Evolutionary conservation across 2,888 invertebrate genomes (phyloP).

Genomic region (Teleogryllus oceanicus): DNA sequence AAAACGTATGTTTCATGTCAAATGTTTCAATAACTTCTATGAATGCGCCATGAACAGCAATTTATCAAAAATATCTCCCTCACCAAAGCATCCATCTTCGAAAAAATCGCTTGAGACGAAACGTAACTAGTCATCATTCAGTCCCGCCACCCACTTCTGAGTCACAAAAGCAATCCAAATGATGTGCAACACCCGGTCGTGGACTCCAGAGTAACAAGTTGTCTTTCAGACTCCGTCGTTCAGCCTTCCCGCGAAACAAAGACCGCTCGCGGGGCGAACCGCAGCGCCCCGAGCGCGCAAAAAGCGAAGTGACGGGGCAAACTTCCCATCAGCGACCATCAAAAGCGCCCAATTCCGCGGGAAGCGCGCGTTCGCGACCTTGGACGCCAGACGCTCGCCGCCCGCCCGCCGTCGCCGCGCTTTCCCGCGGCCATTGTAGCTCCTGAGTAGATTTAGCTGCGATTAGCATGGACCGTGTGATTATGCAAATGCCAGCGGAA

Average conservation of each 20-base stretch:
- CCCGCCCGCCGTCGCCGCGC: neutral
- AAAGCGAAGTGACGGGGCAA: neutral
- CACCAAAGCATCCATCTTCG: too few relatives aligned
- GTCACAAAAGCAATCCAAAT: too few relatives aligned
- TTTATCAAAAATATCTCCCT: too few relatives aligned
- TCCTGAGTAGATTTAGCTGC: conserved; percentile 1
- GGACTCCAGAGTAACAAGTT: neutral
- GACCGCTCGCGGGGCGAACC: neutral
- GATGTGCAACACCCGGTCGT: neutral
- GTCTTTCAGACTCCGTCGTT: too few relatives aligned
- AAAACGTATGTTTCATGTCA: too few relatives aligned
- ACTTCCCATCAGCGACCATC: neutral
- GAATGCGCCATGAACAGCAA: too few relatives aligned
- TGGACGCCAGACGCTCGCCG: neutral
- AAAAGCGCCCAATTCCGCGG: neutral
- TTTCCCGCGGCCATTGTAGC: neutral
- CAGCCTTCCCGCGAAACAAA: too few relatives aligned
- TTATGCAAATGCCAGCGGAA: conserved; percentile 37
- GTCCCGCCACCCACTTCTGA: too few relatives aligned
- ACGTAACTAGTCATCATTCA: too few relatives aligned
- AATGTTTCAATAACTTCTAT: too few relatives aligned
- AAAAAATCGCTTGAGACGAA: too few relatives aligned
- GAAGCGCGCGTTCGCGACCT: neutral
- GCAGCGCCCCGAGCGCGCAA: neutral
- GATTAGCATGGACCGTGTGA: conserved; percentile 28